phyloP scores from a whole-genome alignment of 2,797 vertebrate species.

The Toxotes lorentzi region DNA sequence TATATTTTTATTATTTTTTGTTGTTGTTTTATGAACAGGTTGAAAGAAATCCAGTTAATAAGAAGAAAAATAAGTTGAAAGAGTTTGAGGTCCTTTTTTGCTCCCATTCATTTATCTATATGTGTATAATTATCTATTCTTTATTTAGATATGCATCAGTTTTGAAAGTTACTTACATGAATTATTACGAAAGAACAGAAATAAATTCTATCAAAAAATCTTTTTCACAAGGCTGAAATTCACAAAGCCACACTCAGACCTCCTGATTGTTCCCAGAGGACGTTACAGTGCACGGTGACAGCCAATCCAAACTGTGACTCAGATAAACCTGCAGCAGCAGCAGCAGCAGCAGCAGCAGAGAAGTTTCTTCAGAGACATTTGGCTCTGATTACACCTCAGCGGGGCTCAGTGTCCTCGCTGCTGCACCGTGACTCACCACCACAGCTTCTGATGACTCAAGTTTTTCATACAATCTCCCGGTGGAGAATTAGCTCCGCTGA shows the following conservation, averaged over 20 bases:
- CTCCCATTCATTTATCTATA: no score
- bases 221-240: not conserved
- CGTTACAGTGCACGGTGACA: rapidly evolving
- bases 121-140: not conserved
- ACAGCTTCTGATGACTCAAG: conserved; percentile 42
- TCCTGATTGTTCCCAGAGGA: conserved; percentile 21
- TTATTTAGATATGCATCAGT: not conserved
- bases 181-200: not conserved
- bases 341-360: conserved; percentile 2
- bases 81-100: no score
- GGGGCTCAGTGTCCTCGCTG: conserved; percentile 17
- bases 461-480: conserved; percentile 4
- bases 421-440: conserved; percentile 29
- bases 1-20: no score
- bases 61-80: no score
- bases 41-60: no score
- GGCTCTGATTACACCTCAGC: conserved; percentile 38
- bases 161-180: not conserved
- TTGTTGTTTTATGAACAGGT: no score
- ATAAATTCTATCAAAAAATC: no score
- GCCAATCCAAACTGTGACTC: conserved; percentile 40
- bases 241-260: conserved; percentile 1
- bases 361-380: conserved; percentile 39
- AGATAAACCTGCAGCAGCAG: not conserved
- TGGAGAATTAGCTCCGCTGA: conserved; percentile 3